Percentiles rank a stretch among this genome's conserved stretches.
Evolutionary conservation across 2,888 invertebrate species (phyloP).

Genomic region (Caprella mutica): DNA sequence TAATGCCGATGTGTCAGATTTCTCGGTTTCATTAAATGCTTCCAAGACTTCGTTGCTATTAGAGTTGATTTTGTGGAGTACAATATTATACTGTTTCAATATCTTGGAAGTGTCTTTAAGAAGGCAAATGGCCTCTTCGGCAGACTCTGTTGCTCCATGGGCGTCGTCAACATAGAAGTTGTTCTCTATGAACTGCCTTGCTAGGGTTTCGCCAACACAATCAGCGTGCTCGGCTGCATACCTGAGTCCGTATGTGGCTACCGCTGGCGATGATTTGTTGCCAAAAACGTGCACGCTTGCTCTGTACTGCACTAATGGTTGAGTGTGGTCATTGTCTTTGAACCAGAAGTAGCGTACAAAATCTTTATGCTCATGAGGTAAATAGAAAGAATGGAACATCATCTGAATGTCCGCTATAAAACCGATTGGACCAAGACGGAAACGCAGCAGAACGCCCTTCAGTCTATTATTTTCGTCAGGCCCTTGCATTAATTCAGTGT

Average conservation of each 20-base stretch:
- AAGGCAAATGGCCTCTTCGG: too few species aligned
- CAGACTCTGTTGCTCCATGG: too few species aligned
- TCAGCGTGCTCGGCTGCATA: background rate
- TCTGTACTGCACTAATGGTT: background rate
- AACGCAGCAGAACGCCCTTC: background rate
- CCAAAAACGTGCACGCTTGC: background rate
- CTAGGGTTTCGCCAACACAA: too few species aligned
- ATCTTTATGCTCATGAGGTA: background rate
- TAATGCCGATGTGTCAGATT: too few species aligned
- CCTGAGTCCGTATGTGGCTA: background rate
- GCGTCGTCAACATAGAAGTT: too few species aligned
- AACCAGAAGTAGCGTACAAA: background rate
- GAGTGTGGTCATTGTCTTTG: background rate
- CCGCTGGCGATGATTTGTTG: background rate
- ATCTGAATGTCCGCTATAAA: background rate
- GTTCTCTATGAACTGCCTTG: too few species aligned
- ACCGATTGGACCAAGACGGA: background rate
- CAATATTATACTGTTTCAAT: too few species aligned
- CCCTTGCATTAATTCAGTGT: background rate
- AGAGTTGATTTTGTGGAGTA: too few species aligned
- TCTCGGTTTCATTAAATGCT: too few species aligned
- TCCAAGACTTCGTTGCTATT: too few species aligned
- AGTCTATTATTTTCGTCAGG: constrained; percentile 2
- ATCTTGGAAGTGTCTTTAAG: too few species aligned
- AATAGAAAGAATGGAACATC: background rate